Conservation (phyloP, 2,113 vertebrate genomes). For the Capreolus pygargus region DNA sequence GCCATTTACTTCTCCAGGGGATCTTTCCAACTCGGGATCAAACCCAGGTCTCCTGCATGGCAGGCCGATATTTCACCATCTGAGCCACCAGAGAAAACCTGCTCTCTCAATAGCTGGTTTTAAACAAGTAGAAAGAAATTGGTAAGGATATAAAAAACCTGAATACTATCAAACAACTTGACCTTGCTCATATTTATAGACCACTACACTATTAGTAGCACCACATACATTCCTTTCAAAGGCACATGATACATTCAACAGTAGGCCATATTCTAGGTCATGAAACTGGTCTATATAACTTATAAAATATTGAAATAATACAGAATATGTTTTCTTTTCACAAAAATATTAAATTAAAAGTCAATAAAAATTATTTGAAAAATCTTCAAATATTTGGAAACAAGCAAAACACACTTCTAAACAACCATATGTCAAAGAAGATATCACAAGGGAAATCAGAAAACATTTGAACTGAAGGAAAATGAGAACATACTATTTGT, state of each 20-base stretch:
- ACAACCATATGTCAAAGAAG: not conserved
- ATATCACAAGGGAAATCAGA: not conserved
- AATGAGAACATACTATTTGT: not conserved
- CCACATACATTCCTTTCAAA: not conserved
- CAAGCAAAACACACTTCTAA: not conserved
- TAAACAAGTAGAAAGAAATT: not conserved
- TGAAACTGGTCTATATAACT: not conserved
- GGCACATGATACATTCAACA: not conserved
- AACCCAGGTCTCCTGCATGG: not conserved
- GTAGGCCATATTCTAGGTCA: not conserved
- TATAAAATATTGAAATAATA: not conserved
- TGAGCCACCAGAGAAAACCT: not conserved
- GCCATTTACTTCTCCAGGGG: not conserved
- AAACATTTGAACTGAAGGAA: not conserved
- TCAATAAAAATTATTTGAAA: not conserved
- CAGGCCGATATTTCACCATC: not conserved
- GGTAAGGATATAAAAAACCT: not conserved
- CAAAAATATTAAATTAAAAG: not conserved
- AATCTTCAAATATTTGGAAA: not conserved
- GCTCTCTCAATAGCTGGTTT: not conserved
- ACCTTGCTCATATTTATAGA: not conserved
- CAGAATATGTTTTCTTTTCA: not conserved
- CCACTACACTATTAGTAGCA: not conserved
- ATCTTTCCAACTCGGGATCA: not conserved
- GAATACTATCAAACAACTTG: not conserved